Conservation (phyloP, 2,888 invertebrate genomes). For the Parasteatoda lunata region DNA sequence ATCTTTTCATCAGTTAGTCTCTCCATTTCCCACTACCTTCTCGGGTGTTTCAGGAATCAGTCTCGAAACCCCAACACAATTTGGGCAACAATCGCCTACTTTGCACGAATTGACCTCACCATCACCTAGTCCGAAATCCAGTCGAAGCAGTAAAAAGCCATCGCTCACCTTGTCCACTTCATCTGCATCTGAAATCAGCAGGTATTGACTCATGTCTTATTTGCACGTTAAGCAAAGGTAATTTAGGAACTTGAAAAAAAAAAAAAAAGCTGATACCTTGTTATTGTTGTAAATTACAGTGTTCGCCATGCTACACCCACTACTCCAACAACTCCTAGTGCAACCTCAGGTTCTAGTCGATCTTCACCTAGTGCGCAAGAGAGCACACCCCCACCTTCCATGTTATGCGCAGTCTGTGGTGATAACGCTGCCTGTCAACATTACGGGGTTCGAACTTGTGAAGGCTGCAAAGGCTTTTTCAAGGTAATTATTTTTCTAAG, state of each 20-base stretch:
- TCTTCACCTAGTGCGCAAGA: constrained; percentile 73
- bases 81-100: constrained; percentile 36
- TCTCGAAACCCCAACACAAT: background rate
- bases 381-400: constrained; percentile 72
- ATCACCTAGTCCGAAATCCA: constrained; percentile 42
- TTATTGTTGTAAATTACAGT: constrained; percentile 4
- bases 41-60: constrained; percentile 38
- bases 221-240: too few species aligned
- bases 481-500: constrained; percentile 74
- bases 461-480: constrained; percentile 91
- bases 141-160: constrained; percentile 42
- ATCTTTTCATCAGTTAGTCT: constrained; percentile 48
- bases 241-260: too few species aligned
- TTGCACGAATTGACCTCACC: constrained; percentile 60
- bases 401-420: constrained; percentile 97
- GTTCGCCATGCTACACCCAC: constrained; percentile 65
- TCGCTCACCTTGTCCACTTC: constrained; percentile 63
- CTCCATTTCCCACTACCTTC: constrained; percentile 36
- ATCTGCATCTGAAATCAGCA: constrained; percentile 36
- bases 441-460: constrained; percentile 94
- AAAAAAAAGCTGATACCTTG: too few species aligned
- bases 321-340: constrained; percentile 73
- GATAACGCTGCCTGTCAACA: constrained; percentile 99
- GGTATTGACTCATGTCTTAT: background rate
- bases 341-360: constrained; percentile 71